Percentiles rank a stretch among this genome's conserved stretches.
Conservation (phyloP, 1,140 invertebrate genomes). For the Papilio xuthus region DNA sequence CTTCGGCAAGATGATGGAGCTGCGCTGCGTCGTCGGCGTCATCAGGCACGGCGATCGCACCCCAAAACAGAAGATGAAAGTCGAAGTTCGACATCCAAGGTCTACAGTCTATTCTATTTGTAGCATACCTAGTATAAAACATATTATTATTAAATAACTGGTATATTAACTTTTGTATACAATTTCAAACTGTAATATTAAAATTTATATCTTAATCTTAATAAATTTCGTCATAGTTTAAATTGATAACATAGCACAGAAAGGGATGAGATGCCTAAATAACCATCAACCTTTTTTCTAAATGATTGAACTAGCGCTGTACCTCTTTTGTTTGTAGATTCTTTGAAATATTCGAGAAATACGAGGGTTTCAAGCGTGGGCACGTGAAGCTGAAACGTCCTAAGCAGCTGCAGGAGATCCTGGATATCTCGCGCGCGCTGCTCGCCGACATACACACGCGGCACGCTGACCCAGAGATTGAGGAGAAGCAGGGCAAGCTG, state of each 20-base stretch:
- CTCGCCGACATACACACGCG: conserved; percentile 93
- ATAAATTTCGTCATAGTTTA: too few relatives aligned
- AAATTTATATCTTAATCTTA: too few relatives aligned
- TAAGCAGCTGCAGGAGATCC: conserved; percentile 98
- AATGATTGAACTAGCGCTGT: too few relatives aligned
- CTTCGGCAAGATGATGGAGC: conserved; percentile 99
- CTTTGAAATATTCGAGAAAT: conserved; percentile 99
- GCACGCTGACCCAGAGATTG: conserved; percentile 94
- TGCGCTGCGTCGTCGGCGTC: conserved; percentile 98
- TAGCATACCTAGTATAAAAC: too few relatives aligned
- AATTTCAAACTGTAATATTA: too few relatives aligned
- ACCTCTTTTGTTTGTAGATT: conserved; percentile 90
- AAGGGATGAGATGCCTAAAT: too few relatives aligned
- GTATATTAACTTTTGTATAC: too few relatives aligned
- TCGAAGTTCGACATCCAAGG: conserved; percentile 99
- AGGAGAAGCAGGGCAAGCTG: conserved; percentile 97
- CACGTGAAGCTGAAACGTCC: conserved; percentile 99
- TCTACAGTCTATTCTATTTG: conserved; percentile 60
- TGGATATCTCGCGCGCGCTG: conserved; percentile 95
- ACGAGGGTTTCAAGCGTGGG: conserved; percentile 96
- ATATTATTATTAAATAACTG: too few relatives aligned
- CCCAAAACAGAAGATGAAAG: conserved; percentile 99
- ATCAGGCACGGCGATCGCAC: conserved; percentile 99
- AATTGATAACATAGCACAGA: too few relatives aligned
- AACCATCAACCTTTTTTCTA: neutral